Conservation (phyloP, 1,140 invertebrate species). For the Steinernema feltiae region DNA sequence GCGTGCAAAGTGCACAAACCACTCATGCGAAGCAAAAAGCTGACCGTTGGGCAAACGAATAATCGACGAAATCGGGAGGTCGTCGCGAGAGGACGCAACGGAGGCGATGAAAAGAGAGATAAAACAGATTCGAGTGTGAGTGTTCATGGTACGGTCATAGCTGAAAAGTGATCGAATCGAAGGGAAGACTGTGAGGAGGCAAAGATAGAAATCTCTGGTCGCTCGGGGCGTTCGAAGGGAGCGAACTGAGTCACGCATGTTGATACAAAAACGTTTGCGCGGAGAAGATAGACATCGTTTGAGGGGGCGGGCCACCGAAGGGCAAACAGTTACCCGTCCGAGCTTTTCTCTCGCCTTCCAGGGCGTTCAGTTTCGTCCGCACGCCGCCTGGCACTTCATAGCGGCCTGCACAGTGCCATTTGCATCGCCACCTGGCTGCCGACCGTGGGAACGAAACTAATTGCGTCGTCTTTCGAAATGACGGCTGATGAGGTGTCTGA, state of each 20-base stretch:
- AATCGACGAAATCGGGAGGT: not conserved
- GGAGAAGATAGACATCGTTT: not conserved
- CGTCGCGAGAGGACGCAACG: not conserved
- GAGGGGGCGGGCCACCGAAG: not conserved
- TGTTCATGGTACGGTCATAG: slow-evolving; percentile 10
- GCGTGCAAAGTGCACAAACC: not conserved
- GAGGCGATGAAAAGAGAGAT: not conserved
- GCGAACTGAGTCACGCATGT: not conserved
- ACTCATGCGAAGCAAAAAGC: not conserved
- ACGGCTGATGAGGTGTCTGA: not conserved
- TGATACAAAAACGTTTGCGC: not conserved
- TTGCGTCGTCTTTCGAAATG: not conserved
- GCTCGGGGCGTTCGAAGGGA: not conserved
- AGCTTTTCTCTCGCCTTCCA: no score
- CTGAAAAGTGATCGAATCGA: not conserved
- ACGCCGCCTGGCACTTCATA: not conserved
- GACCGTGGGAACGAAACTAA: slow-evolving; percentile 8
- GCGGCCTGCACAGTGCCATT: not conserved
- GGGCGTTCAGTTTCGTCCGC: no score
- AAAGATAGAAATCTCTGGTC: slow-evolving; percentile 7
- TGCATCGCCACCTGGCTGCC: not conserved
- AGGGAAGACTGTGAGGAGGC: not conserved
- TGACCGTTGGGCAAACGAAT: not conserved
- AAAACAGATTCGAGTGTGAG: not conserved
- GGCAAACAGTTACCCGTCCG: no score